Evolutionary conservation across 2,888 invertebrate species (phyloP), one percentile per base, ranked within the genome.

Genomic region (Lepidocyrtoides sp.): DNA sequence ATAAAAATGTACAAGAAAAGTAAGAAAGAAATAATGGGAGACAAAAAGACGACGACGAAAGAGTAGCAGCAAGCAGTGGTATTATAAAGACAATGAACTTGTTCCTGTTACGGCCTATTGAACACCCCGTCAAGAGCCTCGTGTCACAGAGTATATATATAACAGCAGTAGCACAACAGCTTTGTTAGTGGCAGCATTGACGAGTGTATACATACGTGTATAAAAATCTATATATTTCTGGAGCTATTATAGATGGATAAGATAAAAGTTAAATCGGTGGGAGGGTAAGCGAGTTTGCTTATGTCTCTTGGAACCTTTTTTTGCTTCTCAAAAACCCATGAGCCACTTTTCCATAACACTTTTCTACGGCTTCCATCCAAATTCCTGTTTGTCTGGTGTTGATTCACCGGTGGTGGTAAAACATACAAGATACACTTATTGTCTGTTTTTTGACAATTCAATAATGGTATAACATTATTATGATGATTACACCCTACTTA

Each of bases 361-460:
- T 69, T 69, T 69, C 5, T 69, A 69, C 10, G 69, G 20, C 41
- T 41, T 69, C 14, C 54, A 51, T 12, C 12, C 54, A 51, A 23
- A 10, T 51, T 54, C 26, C 57, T 23, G 26, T 57, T 23, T 69
- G 69, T 69, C 17, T 12, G 10, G 20, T 41, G n/a, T 66, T 41
- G 36, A 17, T 69, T 17, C 20, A 69, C 20, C 10, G 2, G 69
- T 41, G 10, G 0, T 41, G 20, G n/a, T n/a, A n/a, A n/a, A n/a
- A n/a, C n/a, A n/a, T n/a, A n/a, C 36, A 8, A 2, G 41, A 41
- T 2, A 41, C 7, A n/a, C 41, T 69, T 69, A 14, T 23, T 20
- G 41, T 41, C 69, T 81, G 0, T 81, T 57, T 79, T 85, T 32
- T 85, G 75, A 72, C 72, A 87, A 79, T 77, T 87, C 87, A 87